These are phyloP conservation scores for Andrena fulva DNA, from an alignment of 2,888 invertebrate species.

Conservation along the genomic window DNA sequence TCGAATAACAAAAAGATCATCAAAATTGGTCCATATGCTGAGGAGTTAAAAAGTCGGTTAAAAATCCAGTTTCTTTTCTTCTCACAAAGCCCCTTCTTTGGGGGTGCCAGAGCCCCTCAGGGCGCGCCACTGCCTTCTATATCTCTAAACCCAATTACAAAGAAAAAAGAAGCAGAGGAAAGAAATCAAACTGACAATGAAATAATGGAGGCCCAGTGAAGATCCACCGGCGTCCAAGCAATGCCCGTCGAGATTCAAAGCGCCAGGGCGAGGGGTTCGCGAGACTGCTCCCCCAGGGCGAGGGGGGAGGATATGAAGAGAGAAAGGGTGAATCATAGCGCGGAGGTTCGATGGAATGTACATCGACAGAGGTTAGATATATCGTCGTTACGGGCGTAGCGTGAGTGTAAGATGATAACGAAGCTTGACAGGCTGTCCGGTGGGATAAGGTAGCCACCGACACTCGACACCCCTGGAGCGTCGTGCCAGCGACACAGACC, in stretches of 20 bases:
- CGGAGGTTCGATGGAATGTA: constrained; percentile 62
- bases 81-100: too few species aligned
- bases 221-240: background rate
- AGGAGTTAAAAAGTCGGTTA: too few species aligned
- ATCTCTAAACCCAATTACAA: too few species aligned
- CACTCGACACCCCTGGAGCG: constrained; percentile 79
- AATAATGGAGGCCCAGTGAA: too few species aligned
- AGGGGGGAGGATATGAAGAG: constrained; percentile 3
- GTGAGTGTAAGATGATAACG: constrained; percentile 83
- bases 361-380: constrained; percentile 63
- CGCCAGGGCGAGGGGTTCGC: background rate
- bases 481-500: constrained; percentile 72
- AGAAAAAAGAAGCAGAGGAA: too few species aligned
- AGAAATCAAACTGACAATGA: too few species aligned
- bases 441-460: constrained; percentile 82
- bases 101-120: too few species aligned
- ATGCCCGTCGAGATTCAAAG: background rate
- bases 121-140: too few species aligned
- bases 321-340: constrained; percentile 53
- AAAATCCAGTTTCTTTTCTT: too few species aligned
- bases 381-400: constrained; percentile 69
- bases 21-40: too few species aligned
- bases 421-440: constrained; percentile 84
- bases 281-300: background rate
- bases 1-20: too few species aligned